A percentile compares a stretch with the other conserved stretches of the same genome.
Evolutionary conservation across 2,888 invertebrate species (phyloP).

Genomic region (Chaitophorus viminalis): DNA sequence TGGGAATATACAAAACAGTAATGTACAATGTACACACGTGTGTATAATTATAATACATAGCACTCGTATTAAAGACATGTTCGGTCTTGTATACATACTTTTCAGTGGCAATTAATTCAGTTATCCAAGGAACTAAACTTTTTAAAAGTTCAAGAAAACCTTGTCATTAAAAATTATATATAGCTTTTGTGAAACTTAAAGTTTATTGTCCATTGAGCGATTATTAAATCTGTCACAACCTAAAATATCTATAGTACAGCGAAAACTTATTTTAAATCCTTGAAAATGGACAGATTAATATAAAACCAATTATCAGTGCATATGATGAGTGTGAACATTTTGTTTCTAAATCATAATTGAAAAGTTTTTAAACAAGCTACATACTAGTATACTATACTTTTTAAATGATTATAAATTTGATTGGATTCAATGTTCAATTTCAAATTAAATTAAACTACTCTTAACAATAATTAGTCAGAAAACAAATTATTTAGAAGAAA

Average conservation of each 20-base stretch:
- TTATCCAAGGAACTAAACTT: neutral
- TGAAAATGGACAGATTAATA: neutral
- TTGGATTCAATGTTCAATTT: neutral
- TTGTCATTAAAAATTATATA: neutral
- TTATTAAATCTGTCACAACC: conserved; percentile 19
- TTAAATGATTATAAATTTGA: neutral
- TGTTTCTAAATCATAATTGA: neutral
- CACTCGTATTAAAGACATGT: neutral
- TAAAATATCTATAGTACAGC: neutral
- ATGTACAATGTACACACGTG: no score
- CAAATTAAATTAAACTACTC: neutral
- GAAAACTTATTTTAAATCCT: neutral
- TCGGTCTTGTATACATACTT: neutral
- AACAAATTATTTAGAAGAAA: no score
- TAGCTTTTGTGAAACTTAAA: conserved; percentile 1
- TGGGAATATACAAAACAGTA: no score
- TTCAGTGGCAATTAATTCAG: neutral
- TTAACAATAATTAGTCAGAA: no score
- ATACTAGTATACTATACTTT: no score
- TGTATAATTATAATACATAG: no score
- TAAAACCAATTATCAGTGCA: conserved; percentile 7
- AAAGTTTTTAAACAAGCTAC: neutral
- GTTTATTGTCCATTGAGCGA: neutral
- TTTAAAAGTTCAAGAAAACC: conserved; percentile 22
- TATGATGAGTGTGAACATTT: neutral